Percentiles rank a stretch among this genome's conserved stretches.
phyloP scores from a whole-genome alignment of 2,888 invertebrate genomes.

The Himalopsyche tibetana region DNA sequence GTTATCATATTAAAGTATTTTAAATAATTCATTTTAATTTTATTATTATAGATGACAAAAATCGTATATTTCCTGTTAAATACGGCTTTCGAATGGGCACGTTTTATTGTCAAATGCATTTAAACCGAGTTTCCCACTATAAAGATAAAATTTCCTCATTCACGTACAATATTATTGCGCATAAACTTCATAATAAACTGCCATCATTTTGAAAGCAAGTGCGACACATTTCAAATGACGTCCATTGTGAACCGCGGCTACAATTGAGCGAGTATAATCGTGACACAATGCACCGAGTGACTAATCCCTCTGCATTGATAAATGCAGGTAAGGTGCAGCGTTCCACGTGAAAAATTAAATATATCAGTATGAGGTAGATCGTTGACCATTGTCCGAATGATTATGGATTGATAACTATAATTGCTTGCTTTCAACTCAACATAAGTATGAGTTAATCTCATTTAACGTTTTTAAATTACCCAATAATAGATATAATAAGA shows the following conservation, averaged over 20 bases:
- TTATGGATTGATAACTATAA: background rate
- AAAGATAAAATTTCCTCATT: slow-evolving; percentile 19
- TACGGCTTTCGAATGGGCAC: too few species aligned
- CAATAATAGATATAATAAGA: too few species aligned
- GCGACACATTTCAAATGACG: slow-evolving; percentile 35
- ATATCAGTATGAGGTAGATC: slow-evolving; percentile 3
- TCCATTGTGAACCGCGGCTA: slow-evolving; percentile 28
- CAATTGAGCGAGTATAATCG: slow-evolving; percentile 33
- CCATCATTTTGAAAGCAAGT: slow-evolving; percentile 32
- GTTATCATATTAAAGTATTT: too few species aligned
- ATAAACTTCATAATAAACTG: slow-evolving; percentile 26
- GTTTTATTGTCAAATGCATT: background rate
- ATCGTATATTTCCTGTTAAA: too few species aligned
- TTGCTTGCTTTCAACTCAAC: background rate
- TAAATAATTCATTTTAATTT: too few species aligned
- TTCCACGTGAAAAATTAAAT: slow-evolving; percentile 21
- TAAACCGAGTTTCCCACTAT: background rate
- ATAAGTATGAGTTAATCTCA: too few species aligned
- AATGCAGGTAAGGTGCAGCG: slow-evolving; percentile 39
- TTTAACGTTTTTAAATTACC: too few species aligned
- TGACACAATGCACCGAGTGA: slow-evolving; percentile 39
- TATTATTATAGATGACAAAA: too few species aligned
- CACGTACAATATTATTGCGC: background rate
- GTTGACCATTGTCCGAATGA: background rate
- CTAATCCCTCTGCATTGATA: slow-evolving; percentile 28